Conservation (phyloP, 2,888 invertebrate genomes). For the Pheosia gnoma region DNA sequence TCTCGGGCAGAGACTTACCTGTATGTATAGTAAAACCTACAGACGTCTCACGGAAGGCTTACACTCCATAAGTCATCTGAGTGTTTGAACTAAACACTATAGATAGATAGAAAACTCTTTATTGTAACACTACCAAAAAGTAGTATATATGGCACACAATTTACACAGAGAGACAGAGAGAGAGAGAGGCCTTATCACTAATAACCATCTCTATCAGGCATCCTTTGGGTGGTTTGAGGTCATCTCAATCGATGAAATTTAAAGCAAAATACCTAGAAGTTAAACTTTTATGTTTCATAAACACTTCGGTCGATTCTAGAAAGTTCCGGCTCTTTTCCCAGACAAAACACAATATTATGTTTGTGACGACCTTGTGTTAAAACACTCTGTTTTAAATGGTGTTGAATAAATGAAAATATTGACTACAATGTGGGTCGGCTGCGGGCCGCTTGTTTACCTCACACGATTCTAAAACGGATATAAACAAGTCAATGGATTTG, state of each 20-base stretch:
- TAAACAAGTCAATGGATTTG: neutral
- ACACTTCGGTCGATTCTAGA: neutral
- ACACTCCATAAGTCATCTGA: too few relatives aligned
- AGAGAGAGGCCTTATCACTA: too few relatives aligned
- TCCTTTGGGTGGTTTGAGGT: too few relatives aligned
- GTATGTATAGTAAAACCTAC: too few relatives aligned
- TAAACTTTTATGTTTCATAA: neutral
- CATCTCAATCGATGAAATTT: neutral
- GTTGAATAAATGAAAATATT: constrained; percentile 3
- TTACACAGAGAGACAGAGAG: too few relatives aligned
- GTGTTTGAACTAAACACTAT: too few relatives aligned
- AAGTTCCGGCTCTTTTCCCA: neutral
- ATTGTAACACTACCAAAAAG: too few relatives aligned
- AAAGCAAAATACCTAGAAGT: neutral
- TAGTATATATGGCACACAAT: too few relatives aligned
- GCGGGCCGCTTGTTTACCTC: neutral
- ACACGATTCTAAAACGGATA: neutral
- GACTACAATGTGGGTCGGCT: neutral
- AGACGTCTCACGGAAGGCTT: too few relatives aligned
- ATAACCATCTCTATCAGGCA: too few relatives aligned
- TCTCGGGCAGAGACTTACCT: too few relatives aligned
- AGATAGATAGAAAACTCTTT: too few relatives aligned
- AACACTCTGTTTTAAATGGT: neutral
- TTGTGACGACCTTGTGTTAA: neutral
- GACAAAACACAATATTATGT: neutral